Percentiles rank a stretch among this genome's conserved stretches.
phyloP scores from a whole-genome alignment of 2,797 vertebrate species.

The Dermochelys coriacea region DNA sequence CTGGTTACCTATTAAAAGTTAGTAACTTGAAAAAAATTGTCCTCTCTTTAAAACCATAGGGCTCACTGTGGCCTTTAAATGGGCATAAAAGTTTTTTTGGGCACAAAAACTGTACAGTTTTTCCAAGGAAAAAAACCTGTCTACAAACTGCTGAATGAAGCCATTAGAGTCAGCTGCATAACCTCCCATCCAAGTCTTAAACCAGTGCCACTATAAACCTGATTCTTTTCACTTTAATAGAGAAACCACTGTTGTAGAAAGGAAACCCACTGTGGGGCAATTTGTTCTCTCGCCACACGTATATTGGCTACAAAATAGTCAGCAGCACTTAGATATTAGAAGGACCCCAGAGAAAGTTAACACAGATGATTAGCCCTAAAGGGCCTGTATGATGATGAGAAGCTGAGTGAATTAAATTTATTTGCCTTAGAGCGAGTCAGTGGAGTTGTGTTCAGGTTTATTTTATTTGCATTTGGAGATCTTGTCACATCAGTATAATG shows the following conservation, averaged over 20 bases:
- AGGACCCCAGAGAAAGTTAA: conserved; percentile 74
- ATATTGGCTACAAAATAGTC: conserved; percentile 58
- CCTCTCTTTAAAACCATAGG: background rate
- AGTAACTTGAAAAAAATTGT: background rate
- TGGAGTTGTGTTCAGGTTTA: conserved; percentile 64
- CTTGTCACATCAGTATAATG: conserved; percentile 17
- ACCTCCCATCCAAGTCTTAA: conserved; percentile 26
- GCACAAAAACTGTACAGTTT: fast-evolving
- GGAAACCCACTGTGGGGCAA: conserved; percentile 56
- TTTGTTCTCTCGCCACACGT: conserved; percentile 61
- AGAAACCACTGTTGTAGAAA: conserved; percentile 66
- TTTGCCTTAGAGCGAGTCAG: conserved; percentile 47
- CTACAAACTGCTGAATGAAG: background rate
- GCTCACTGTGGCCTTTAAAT: background rate
- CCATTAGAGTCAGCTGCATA: background rate
- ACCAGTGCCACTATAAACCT: background rate
- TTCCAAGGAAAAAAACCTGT: background rate
- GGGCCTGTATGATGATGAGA: conserved; percentile 73
- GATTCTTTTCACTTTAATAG: conserved; percentile 33
- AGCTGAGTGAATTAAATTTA: conserved; percentile 74
- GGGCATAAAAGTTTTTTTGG: background rate
- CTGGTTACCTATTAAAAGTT: background rate
- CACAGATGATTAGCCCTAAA: conserved; percentile 71
- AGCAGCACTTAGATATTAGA: conserved; percentile 52
- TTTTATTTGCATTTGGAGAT: conserved; percentile 59